phyloP scores from a whole-genome alignment of 2,797 vertebrate species.

The Sciurus carolinensis region DNA sequence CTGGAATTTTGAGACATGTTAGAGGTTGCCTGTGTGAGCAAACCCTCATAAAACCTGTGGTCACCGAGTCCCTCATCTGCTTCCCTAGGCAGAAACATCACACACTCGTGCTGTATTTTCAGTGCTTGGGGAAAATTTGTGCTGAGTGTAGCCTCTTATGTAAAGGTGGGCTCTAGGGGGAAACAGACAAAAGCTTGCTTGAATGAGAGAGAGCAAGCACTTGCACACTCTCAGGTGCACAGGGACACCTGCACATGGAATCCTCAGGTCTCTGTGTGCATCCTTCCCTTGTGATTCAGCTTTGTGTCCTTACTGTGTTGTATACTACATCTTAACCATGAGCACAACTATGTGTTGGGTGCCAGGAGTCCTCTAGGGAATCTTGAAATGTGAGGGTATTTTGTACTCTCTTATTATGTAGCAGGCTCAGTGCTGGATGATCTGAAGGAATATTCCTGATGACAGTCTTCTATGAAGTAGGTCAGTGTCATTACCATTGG shows the following conservation, averaged over 20 bases:
- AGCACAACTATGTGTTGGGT: fast-evolving
- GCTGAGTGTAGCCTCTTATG: no score
- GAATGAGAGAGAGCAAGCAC: not conserved
- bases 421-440: not conserved
- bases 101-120: not conserved
- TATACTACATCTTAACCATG: not conserved
- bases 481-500: not conserved
- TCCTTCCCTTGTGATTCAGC: not conserved
- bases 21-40: not conserved
- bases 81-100: not conserved
- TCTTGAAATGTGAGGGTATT: not conserved
- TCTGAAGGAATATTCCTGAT: not conserved
- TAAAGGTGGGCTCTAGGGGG: no score
- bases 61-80: not conserved
- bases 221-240: not conserved
- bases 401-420: not conserved
- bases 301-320: fast-evolving
- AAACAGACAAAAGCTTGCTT: no score
- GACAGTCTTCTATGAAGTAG: not conserved
- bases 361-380: not conserved
- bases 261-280: fast-evolving
- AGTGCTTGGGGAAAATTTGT: not conserved
- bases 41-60: not conserved
- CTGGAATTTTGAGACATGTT: not conserved
- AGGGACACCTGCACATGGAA: no score